Percentiles rank a stretch among this genome's conserved stretches.
phyloP scores from a whole-genome alignment of 2,113 vertebrate species.

The Panthera leo region DNA sequence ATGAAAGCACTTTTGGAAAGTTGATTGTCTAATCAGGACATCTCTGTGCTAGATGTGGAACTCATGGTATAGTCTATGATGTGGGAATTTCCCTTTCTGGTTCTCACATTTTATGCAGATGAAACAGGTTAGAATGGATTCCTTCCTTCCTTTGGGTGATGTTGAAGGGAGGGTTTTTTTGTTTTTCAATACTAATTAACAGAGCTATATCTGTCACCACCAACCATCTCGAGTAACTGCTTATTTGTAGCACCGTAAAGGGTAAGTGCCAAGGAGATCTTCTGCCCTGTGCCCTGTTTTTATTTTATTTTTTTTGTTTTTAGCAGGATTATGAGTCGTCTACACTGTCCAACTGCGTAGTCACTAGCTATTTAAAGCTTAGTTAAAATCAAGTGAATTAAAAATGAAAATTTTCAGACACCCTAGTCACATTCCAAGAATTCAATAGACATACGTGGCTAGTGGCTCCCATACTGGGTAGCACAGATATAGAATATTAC shows the following conservation, averaged over 20 bases:
- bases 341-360: background rate
- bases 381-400: constrained; percentile 41
- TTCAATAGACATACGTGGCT: background rate
- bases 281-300: background rate
- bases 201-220: background rate
- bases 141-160: background rate
- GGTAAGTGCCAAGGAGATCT: background rate
- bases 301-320: background rate
- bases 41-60: background rate
- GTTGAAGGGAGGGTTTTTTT: background rate
- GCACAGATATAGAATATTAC: background rate
- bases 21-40: background rate
- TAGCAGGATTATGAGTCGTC: background rate
- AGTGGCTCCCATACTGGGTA: background rate
- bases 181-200: background rate
- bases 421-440: background rate
- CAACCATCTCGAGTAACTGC: background rate
- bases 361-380: constrained; percentile 21
- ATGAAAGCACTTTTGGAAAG: constrained; percentile 3
- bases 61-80: background rate
- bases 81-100: constrained; percentile 5
- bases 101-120: background rate
- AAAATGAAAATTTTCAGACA: constrained; percentile 10
- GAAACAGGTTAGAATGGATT: background rate
- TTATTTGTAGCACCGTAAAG: background rate